Evolutionary conservation across 2,888 invertebrate genomes (phyloP).

Genomic region (Arrhopalites spinosus): DNA sequence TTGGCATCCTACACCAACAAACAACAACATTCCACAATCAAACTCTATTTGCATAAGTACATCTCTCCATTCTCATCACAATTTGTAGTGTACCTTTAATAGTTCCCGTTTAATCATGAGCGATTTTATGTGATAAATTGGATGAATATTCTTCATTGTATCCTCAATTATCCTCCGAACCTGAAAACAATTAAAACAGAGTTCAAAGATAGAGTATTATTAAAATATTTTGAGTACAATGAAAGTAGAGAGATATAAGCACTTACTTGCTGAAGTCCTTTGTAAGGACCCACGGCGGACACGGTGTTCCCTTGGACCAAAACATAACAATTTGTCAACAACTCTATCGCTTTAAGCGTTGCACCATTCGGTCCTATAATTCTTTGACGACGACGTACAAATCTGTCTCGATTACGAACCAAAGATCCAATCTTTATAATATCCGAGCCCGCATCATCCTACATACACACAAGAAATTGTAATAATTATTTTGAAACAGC

Average conservation of each 20-base stretch:
- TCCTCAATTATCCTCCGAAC: constrained; percentile 90
- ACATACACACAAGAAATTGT: constrained; percentile 59
- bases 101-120: constrained; percentile 97
- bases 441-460: constrained; percentile 91
- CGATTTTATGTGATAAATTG: constrained; percentile 96
- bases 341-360: constrained; percentile 93
- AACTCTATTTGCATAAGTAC: no score
- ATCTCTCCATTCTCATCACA: no score
- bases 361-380: constrained; percentile 98
- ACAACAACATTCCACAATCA: constrained; percentile 3
- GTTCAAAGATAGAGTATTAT: neutral
- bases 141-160: constrained; percentile 98
- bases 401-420: constrained; percentile 89
- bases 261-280: constrained; percentile 74
- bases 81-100: constrained; percentile 70
- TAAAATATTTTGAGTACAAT: no score
- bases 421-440: constrained; percentile 94
- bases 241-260: neutral
- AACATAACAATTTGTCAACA: constrained; percentile 94
- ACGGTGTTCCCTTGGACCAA: constrained; percentile 97
- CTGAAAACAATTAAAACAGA: constrained; percentile 52
- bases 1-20: constrained; percentile 70
- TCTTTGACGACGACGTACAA: constrained; percentile 90
- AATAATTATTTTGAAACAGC: neutral
- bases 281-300: constrained; percentile 92